Evolutionary conservation across 2,113 vertebrate genomes (phyloP), one percentile per base, ranked within the genome.

Genomic region (Alces alces): DNA sequence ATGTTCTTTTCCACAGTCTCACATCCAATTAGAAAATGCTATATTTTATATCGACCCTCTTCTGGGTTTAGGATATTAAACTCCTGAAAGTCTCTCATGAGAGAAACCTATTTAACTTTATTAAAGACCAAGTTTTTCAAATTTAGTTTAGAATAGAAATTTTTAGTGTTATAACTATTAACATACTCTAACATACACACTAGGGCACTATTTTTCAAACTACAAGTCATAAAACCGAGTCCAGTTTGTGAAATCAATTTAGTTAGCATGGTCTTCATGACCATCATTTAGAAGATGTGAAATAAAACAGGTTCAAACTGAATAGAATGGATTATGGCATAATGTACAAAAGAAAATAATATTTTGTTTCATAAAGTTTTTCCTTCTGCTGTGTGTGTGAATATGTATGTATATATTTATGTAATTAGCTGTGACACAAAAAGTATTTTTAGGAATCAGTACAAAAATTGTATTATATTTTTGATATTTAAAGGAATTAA

Each of bases 121-220:
- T 89, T 89, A 94, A 90, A 94, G 2, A 1, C 14, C 93, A 55
- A n/a, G 36, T 7, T 76, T 86, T 76, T 28, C 23, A n/a, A 84
- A 98, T 96, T 96, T 89, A 95, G 64, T 98, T 97, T 96, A 84
- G 10, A 61, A 66, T 9, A 55, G 6, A 92, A 88, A 7, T 84
- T 61, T 60, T 61, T 73, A 64, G 50, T 89, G 17, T 64, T 85
- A 39, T 33, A 86, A 55, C 47, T 79, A 39, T 76, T 83, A 83
- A 64, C 17, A 84, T 78, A 8, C 16, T 84, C 21, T 66, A 85
- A 4, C 5, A 92, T 89, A 15, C 1, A 39, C 19, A 43, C 61
- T 36, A 50, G 9, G 11, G 28, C 36, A 93, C 14, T 57, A n/a
- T 92, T 86, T 89, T 96, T 95, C 39, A 95, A 55, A 55, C 9